Conservation (phyloP, 2,888 invertebrate species). For the Cylindroiulus punctatus region DNA sequence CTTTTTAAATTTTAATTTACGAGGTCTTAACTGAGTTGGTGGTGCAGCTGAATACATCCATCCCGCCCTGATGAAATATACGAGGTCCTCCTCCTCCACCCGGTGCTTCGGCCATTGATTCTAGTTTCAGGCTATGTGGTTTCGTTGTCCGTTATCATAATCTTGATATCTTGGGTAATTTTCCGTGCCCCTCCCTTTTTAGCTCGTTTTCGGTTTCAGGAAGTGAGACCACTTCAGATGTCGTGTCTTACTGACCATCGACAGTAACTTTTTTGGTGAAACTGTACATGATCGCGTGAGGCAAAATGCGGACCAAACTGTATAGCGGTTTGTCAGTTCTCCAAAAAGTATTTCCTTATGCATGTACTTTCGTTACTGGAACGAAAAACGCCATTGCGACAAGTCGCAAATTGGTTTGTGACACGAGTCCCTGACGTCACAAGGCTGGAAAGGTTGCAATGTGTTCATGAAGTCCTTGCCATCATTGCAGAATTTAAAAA, state of each 20-base stretch:
- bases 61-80: neutral
- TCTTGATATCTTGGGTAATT: neutral
- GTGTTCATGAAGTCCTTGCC: no score
- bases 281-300: no score
- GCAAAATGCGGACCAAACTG: neutral
- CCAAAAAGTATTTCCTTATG: no score
- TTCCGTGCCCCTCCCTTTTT: neutral
- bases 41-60: neutral
- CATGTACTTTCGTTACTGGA: no score
- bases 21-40: neutral
- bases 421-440: no score
- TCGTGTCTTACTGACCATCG: neutral
- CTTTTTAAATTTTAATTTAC: neutral
- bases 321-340: no score
- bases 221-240: neutral
- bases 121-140: neutral
- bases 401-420: no score
- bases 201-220: neutral
- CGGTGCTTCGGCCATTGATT: neutral
- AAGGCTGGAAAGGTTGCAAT: no score
- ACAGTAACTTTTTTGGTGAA: neutral
- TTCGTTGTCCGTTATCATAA: conserved; percentile 16
- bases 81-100: neutral
- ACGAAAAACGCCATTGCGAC: no score
- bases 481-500: no score